Base-by-base conservation (phyloP, 2,888 invertebrate genomes). In the Syrista parreyssii region DNA sequence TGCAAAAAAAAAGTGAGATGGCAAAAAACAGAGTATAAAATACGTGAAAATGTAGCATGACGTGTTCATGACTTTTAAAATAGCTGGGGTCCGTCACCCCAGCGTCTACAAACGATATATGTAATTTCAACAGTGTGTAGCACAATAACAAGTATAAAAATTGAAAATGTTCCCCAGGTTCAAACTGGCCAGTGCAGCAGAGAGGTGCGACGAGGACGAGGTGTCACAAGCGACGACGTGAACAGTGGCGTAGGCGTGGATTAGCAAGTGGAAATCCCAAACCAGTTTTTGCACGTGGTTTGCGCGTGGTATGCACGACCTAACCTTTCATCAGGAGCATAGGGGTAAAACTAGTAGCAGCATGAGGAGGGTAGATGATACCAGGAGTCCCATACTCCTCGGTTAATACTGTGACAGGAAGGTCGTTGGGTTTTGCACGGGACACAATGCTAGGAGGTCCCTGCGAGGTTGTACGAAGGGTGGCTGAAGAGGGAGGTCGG, bases 391-490 rank as follows among this genome's bases (percentile, higher is more conserved):
- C 35, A 30, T 35, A 35, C 35, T 9, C 74, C 74, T 12, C 9
- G 23, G 31, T 71, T 71, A 71, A 71, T 71, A 33, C 71, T 33
- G 34, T 15, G 74, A 74, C 74, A 74, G 79, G 79, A 75, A 78
- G 78, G 77, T 75, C 79, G 68, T 34, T 73, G 76, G 77, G 79
- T 82, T 83, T 83, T 83, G 83, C 82, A 80, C 33, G 73, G 78
- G 74, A 68, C 79, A 77, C 83, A 79, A 75, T 78, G 77, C 75
- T 68, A 68, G 72, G 30, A 72, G 73, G 69, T 55, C 73, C 73
- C 40, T 34, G 34, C 32, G 31, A 71, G 15, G 33, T n/a, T 34
- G 69, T n/a, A 23, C 71, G 23, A 23, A 32, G 68, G 33, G 68
- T 23, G 68, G 73, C n/a, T 11, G 68, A 35, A 68, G 15, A 32